Percentiles rank a stretch among this genome's conserved stretches.
Conservation (phyloP, 2,113 vertebrate species). For the Xerus inauris region DNA sequence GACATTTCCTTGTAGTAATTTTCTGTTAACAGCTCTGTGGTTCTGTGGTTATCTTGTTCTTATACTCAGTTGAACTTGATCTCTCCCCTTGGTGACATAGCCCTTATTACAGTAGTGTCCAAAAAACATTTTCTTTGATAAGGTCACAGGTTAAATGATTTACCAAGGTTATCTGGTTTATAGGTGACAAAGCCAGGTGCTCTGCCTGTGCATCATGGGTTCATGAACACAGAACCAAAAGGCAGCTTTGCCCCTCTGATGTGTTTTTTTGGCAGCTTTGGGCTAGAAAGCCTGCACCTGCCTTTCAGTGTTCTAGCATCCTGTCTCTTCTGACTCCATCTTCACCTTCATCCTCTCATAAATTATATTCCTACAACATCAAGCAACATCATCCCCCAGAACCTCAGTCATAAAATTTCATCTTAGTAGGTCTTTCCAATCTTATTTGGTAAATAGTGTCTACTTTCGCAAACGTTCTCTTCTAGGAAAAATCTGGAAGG, state of each 20-base stretch:
- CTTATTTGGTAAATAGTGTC: background rate
- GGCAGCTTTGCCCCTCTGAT: accelerated
- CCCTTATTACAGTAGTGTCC: no score
- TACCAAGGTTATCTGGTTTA: background rate
- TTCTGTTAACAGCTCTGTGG: background rate
- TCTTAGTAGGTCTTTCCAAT: background rate
- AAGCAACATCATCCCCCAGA: background rate
- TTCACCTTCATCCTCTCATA: background rate
- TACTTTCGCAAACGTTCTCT: background rate
- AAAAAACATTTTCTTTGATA: no score
- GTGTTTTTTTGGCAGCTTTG: no score
- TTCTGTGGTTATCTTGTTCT: background rate
- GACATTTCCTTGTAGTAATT: background rate
- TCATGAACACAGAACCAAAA: background rate
- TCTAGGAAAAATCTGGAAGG: background rate
- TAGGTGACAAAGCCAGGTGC: background rate
- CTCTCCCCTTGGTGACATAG: no score
- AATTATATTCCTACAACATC: no score
- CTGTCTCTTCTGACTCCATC: background rate
- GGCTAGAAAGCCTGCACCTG: background rate
- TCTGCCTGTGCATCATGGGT: accelerated
- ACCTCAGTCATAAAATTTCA: background rate
- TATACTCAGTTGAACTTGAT: background rate
- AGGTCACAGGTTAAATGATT: background rate
- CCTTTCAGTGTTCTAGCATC: background rate